Conservation (phyloP, 2,888 invertebrate species). For the Andrena haemorrhoa region DNA sequence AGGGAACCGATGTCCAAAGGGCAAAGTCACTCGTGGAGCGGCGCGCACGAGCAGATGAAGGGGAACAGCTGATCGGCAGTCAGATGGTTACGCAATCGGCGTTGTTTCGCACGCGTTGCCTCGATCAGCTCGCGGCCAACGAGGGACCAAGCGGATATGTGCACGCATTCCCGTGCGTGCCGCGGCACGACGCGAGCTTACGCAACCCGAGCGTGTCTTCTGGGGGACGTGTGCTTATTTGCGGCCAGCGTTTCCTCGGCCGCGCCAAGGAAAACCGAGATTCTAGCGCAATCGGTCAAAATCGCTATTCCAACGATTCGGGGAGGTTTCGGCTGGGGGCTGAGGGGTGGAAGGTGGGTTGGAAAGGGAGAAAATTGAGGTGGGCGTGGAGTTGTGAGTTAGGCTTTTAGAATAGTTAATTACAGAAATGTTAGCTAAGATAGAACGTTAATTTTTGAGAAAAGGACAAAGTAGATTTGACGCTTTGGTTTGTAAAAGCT, state of each 20-base stretch:
- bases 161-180: constrained; percentile 75
- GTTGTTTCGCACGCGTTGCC: constrained; percentile 38
- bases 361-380: not conserved
- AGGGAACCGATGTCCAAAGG: not conserved
- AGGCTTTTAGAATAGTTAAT: too few relatives aligned
- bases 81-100: constrained; percentile 49
- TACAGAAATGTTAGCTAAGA: too few relatives aligned
- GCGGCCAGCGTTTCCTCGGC: constrained; percentile 58
- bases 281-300: constrained; percentile 10
- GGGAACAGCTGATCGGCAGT: constrained; percentile 61
- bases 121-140: constrained; percentile 25
- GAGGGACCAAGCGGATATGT: constrained; percentile 58
- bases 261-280: constrained; percentile 23
- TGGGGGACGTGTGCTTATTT: constrained; percentile 71
- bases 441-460: too few relatives aligned
- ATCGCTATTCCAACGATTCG: not conserved
- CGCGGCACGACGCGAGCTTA: constrained; percentile 53
- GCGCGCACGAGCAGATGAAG: not conserved
- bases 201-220: constrained; percentile 53
- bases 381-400: not conserved
- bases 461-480: too few relatives aligned
- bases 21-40: constrained; percentile 1
- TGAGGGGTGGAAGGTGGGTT: not conserved
- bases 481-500: too few relatives aligned
- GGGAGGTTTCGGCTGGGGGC: not conserved